phyloP scores from a whole-genome alignment of 2,888 invertebrate genomes.

The Drosophila fungiperda region DNA sequence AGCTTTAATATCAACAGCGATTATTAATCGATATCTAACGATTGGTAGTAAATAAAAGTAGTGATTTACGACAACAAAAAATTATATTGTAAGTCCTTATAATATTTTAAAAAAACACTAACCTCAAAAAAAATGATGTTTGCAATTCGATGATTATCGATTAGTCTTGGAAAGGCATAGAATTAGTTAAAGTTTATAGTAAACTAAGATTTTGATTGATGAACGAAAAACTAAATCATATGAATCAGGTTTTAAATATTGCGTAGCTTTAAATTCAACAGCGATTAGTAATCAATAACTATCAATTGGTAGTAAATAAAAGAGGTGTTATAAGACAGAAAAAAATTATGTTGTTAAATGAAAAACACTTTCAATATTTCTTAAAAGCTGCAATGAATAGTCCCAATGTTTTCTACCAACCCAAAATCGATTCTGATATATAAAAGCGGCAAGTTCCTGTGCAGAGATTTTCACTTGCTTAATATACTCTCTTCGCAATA shows the following conservation, averaged over 20 bases:
- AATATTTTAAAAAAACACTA: background rate
- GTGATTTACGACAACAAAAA: background rate
- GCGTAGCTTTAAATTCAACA: background rate
- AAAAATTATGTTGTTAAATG: background rate
- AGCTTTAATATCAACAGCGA: background rate
- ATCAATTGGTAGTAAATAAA: background rate
- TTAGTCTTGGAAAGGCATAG: background rate
- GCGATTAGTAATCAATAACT: background rate
- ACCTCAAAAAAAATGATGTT: background rate
- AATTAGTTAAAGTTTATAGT: background rate
- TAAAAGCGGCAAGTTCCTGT: background rate
- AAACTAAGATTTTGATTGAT: background rate
- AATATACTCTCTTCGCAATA: background rate
- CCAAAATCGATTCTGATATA: background rate
- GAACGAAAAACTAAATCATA: background rate
- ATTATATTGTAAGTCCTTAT: background rate
- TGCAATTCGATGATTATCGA: background rate
- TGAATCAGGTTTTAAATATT: background rate
- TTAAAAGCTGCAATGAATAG: background rate
- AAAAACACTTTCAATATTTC: background rate
- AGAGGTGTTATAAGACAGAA: background rate
- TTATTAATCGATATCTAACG: background rate
- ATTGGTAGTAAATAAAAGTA: background rate
- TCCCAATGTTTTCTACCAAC: fast-evolving
- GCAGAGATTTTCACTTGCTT: background rate